These are phyloP conservation scores for Subanguina moxae DNA, from an alignment of 1,140 invertebrate genomes.

Conservation along the genomic window DNA sequence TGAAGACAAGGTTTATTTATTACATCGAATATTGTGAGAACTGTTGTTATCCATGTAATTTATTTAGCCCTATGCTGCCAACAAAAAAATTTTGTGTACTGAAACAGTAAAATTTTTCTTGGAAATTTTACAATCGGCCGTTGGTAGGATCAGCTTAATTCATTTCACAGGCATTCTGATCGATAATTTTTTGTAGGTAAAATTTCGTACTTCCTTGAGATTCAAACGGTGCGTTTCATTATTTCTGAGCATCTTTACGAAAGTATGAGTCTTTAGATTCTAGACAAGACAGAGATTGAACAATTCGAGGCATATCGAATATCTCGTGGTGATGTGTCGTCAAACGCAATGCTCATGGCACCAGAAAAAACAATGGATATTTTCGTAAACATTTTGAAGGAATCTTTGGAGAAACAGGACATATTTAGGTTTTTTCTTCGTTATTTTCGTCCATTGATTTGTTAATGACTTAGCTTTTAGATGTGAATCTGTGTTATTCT, in stretches of 20 bases:
- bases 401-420: background rate
- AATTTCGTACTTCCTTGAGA: background rate
- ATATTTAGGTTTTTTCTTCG: background rate
- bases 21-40: no score
- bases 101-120: background rate
- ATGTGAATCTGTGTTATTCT: background rate
- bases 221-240: background rate
- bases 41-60: no score
- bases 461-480: background rate
- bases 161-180: no score
- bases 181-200: background rate
- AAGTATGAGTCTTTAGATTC: background rate
- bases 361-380: background rate
- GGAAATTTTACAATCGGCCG: background rate
- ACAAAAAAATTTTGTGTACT: background rate
- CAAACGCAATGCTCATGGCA: background rate
- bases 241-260: no score
- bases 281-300: background rate
- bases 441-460: background rate
- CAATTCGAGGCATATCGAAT: background rate
- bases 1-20: background rate
- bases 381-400: background rate
- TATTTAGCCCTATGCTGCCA: background rate
- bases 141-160: no score
- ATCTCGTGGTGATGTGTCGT: slow-evolving; percentile 1